Conservation (phyloP, 2,888 invertebrate genomes). For the Podabrus alpinus region DNA sequence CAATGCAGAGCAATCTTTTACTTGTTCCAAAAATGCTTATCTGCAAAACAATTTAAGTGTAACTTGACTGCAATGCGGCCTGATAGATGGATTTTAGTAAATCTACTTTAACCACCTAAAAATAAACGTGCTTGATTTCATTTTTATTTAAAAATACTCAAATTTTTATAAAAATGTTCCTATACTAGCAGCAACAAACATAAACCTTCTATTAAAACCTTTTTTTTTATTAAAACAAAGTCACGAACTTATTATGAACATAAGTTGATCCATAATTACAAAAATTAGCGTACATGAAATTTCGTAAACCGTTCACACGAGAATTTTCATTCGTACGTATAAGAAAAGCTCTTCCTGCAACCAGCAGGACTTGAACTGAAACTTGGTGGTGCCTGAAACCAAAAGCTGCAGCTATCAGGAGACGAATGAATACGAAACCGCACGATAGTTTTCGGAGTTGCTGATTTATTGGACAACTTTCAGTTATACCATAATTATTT, state of each 20-base stretch:
- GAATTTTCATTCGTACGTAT: neutral
- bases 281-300: neutral
- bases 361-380: conserved; percentile 25
- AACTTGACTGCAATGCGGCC: neutral
- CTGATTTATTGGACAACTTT: conserved; percentile 33
- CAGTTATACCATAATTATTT: conserved; percentile 35
- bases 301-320: neutral
- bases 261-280: neutral
- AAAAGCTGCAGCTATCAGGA: conserved; percentile 37
- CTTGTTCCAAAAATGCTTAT: neutral
- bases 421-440: conserved; percentile 28
- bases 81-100: neutral
- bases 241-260: neutral
- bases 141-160: neutral
- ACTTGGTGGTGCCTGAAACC: conserved; percentile 24
- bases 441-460: conserved; percentile 23
- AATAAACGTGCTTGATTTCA: neutral
- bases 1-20: neutral
- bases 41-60: neutral
- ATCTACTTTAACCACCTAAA: neutral
- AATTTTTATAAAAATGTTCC: neutral
- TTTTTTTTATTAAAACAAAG: neutral
- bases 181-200: neutral
- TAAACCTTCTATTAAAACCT: neutral
- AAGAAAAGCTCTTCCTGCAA: conserved; percentile 21